A percentile compares a stretch with the other conserved stretches of the same genome.
These are phyloP conservation scores for Cantharis lateralis DNA, from an alignment of 2,888 invertebrate genomes.

Conservation along the genomic window DNA sequence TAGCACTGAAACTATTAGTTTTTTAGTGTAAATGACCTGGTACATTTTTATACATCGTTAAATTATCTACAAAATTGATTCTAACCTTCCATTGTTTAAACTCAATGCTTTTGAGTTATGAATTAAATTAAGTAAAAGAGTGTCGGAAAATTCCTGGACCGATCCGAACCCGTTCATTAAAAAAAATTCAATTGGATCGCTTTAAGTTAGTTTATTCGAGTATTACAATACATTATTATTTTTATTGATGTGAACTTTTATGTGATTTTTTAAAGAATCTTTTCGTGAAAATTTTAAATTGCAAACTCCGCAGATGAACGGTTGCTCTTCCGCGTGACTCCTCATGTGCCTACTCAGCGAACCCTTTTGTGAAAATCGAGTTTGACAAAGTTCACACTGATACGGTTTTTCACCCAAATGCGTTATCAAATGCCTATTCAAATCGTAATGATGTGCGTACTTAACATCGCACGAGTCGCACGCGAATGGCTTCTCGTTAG, in stretches of 20 bases:
- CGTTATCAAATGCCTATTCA: background rate
- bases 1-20: too few relatives aligned
- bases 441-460: background rate
- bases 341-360: background rate
- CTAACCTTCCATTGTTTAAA: too few relatives aligned
- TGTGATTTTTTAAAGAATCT: background rate
- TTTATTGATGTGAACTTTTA: background rate
- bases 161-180: too few relatives aligned
- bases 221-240: background rate
- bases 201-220: background rate
- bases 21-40: too few relatives aligned
- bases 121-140: too few relatives aligned
- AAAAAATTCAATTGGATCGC: too few relatives aligned
- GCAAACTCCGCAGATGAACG: background rate
- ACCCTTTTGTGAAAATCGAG: background rate
- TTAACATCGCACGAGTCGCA: background rate
- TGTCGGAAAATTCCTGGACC: too few relatives aligned
- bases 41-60: too few relatives aligned
- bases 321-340: background rate
- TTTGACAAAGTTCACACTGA: background rate
- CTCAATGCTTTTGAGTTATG: too few relatives aligned
- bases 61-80: too few relatives aligned
- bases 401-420: background rate
- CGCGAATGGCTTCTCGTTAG: background rate
- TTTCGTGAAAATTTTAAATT: background rate